These are phyloP conservation scores for Hipparchia sbordonii DNA, from an alignment of 2,888 invertebrate genomes.

Conservation along the genomic window DNA sequence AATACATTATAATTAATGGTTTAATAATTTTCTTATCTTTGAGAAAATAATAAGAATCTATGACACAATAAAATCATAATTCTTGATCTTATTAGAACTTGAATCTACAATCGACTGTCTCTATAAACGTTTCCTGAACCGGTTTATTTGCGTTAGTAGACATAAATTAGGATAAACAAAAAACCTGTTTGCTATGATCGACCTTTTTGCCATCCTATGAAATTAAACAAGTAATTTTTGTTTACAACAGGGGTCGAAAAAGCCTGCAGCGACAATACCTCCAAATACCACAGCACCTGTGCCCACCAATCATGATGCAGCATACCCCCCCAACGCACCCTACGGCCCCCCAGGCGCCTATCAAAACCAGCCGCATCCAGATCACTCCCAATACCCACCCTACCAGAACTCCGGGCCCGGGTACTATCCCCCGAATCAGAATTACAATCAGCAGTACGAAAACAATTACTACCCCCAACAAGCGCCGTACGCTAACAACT, in stretches of 20 bases:
- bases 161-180: too few species aligned
- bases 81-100: too few species aligned
- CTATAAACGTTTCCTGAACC: too few species aligned
- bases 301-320: conserved; percentile 51
- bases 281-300: conserved; percentile 65
- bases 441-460: conserved; percentile 71
- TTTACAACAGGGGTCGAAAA: conserved; percentile 66
- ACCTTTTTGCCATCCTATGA: background rate
- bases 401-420: conserved; percentile 67
- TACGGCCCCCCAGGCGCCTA: conserved; percentile 60
- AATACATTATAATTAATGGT: background rate
- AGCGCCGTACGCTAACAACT: conserved; percentile 65
- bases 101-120: too few species aligned
- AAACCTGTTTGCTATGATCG: too few species aligned
- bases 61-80: background rate
- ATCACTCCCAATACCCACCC: conserved; percentile 68
- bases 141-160: too few species aligned
- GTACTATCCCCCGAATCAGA: conserved; percentile 78
- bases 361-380: conserved; percentile 25
- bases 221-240: background rate
- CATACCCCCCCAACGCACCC: conserved; percentile 65
- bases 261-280: conserved; percentile 78
- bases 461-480: conserved; percentile 71
- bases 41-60: background rate
- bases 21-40: background rate